Percentiles rank a stretch among this genome's conserved stretches.
Evolutionary conservation across 2,113 vertebrate genomes (phyloP).

Genomic region (Alectura lathami): DNA sequence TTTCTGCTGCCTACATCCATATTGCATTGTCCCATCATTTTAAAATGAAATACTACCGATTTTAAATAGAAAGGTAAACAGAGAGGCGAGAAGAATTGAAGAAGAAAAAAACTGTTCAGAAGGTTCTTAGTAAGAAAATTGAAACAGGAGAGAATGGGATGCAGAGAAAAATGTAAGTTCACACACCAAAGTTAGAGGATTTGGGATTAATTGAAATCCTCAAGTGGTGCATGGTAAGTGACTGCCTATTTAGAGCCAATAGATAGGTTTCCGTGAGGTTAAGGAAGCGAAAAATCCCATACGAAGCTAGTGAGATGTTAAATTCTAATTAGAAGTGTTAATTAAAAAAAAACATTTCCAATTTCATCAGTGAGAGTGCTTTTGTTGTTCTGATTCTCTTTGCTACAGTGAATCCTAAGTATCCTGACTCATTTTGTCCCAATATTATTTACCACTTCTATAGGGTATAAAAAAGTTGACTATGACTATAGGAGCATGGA

Average conservation of each 20-base stretch:
- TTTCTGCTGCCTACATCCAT: background rate
- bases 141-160: slow-evolving; percentile 38
- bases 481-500: slow-evolving; percentile 28
- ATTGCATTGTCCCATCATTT: background rate
- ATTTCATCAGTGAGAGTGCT: slow-evolving; percentile 84
- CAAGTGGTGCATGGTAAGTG: slow-evolving; percentile 82
- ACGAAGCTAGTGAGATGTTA: slow-evolving; percentile 86
- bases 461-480: slow-evolving; percentile 64
- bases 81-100: background rate
- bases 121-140: slow-evolving; percentile 37
- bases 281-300: slow-evolving; percentile 87
- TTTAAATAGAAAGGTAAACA: slow-evolving; percentile 5
- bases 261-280: slow-evolving; percentile 84
- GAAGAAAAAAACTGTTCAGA: background rate
- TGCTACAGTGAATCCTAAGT: slow-evolving; percentile 83
- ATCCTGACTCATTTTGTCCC: slow-evolving; percentile 76
- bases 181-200: slow-evolving; percentile 77
- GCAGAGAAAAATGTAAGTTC: slow-evolving; percentile 73
- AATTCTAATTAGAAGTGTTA: slow-evolving; percentile 88
- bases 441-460: slow-evolving; percentile 74
- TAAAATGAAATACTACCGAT: background rate
- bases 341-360: slow-evolving; percentile 86
- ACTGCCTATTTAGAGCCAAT: slow-evolving; percentile 85
- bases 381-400: slow-evolving; percentile 81
- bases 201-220: slow-evolving; percentile 85